Evolutionary conservation across 2,888 invertebrate species (phyloP).

Genomic region (Chaetoderma sp.): DNA sequence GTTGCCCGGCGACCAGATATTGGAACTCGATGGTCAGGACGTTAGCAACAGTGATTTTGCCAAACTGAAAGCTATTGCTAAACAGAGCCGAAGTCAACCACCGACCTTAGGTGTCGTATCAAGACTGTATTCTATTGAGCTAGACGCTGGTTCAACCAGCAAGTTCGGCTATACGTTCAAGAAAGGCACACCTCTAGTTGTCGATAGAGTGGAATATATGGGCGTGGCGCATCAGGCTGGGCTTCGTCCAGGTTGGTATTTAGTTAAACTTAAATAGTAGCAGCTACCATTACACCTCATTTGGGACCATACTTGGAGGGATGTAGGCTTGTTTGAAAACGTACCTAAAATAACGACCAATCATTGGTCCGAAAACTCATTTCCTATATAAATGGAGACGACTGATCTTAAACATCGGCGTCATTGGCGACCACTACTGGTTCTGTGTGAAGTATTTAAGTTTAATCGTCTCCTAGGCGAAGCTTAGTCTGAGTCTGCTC

Average conservation of each 20-base stretch:
- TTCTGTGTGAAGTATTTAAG: too few species aligned
- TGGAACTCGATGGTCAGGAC: constrained; percentile 65
- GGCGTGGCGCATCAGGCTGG: constrained; percentile 62
- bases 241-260: constrained; percentile 58
- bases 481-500: too few species aligned
- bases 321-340: too few species aligned
- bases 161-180: constrained; percentile 59
- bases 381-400: too few species aligned
- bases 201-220: constrained; percentile 55
- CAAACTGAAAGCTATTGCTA: constrained; percentile 54
- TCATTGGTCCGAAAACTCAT: too few species aligned
- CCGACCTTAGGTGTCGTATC: constrained; percentile 64
- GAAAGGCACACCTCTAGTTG: constrained; percentile 55
- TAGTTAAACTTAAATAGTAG: too few species aligned
- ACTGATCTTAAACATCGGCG: too few species aligned
- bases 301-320: too few species aligned
- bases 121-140: constrained; percentile 50
- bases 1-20: constrained; percentile 62
- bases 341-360: too few species aligned
- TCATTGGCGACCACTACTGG: too few species aligned
- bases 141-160: constrained; percentile 45
- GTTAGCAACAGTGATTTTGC: constrained; percentile 59
- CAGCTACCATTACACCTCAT: too few species aligned
- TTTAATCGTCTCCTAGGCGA: too few species aligned
- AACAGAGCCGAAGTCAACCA: constrained; percentile 46